phyloP scores from a whole-genome alignment of 2,888 invertebrate genomes.

The Adelphocoris suturalis region DNA sequence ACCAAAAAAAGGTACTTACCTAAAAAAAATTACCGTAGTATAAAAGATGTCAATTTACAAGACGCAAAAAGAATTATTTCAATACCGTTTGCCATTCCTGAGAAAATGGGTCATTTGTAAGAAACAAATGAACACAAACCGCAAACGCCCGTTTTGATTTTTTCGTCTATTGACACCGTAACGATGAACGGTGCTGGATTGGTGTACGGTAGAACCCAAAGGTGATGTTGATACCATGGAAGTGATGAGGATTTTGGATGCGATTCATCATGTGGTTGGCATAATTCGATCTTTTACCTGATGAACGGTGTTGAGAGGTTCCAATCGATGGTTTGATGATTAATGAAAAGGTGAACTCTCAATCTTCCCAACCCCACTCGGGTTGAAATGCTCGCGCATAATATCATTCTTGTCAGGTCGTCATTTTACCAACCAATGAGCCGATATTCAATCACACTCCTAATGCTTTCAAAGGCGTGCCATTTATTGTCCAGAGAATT shows the following conservation, averaged over 20 bases:
- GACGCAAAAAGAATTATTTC: no score
- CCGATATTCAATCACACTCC: not conserved
- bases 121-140: no score
- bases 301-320: conserved; percentile 2
- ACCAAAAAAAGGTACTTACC: no score
- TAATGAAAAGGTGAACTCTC: conserved; percentile 14
- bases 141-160: no score
- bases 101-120: no score
- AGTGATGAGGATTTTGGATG: not conserved
- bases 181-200: no score
- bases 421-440: not conserved
- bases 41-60: no score
- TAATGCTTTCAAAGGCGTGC: not conserved
- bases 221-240: not conserved
- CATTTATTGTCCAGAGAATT: not conserved
- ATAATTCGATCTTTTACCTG: not conserved
- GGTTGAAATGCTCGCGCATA: not conserved
- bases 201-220: not conserved
- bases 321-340: conserved; percentile 4
- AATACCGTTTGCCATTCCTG: no score
- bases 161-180: no score
- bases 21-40: no score
- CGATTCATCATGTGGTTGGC: conserved; percentile 16
- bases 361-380: conserved; percentile 1
- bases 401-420: not conserved